Conservation (phyloP, 2,888 invertebrate species). For the Coenonympha glycerion region DNA sequence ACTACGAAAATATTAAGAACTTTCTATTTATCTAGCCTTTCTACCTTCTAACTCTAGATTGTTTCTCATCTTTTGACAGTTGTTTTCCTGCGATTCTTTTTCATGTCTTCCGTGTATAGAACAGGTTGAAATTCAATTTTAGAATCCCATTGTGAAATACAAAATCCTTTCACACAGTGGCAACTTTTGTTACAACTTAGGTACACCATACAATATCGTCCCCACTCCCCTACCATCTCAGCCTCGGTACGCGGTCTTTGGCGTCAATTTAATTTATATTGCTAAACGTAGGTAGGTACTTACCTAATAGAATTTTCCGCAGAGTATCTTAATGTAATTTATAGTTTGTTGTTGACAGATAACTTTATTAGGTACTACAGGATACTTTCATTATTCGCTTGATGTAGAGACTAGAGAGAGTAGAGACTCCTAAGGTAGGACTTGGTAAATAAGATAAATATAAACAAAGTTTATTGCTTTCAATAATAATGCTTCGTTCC, state of each 20-base stretch:
- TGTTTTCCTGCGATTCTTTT: no score
- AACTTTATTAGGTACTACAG: constrained; percentile 48
- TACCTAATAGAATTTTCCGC: constrained; percentile 39
- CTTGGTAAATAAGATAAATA: constrained; percentile 24
- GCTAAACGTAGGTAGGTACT: no score
- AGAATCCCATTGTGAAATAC: constrained; percentile 14
- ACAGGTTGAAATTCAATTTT: constrained; percentile 11
- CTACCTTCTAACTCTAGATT: no score
- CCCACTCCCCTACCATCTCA: no score
- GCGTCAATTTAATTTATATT: constrained; percentile 52
- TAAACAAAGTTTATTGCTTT: constrained; percentile 18
- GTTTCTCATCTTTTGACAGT: no score
- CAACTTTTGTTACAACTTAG: constrained; percentile 19
- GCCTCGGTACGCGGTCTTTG: no score
- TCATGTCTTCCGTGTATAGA: neutral
- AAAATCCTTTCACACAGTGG: constrained; percentile 11
- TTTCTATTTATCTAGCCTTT: no score
- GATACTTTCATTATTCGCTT: constrained; percentile 45
- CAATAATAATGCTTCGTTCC: no score
- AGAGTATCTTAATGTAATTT: constrained; percentile 34
- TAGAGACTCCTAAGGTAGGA: no score
- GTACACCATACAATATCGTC: constrained; percentile 7
- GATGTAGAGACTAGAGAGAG: constrained; percentile 27
- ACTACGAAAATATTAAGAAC: no score
- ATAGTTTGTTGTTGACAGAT: constrained; percentile 44